These are phyloP conservation scores for Ceratina japonica DNA, from an alignment of 1,140 invertebrate species.

Conservation along the genomic window DNA sequence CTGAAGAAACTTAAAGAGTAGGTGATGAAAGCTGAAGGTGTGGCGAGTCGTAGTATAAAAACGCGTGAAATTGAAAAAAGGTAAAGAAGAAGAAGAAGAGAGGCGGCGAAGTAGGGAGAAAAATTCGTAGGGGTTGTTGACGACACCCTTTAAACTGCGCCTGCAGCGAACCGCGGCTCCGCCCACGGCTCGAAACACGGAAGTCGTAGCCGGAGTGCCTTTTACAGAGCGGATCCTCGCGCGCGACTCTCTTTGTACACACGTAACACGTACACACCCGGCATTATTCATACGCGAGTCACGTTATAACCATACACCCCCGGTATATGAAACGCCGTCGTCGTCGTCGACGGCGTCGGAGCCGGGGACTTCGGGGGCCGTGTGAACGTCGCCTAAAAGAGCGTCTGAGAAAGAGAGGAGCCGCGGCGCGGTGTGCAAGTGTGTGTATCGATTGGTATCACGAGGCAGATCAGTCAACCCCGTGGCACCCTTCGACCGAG, in stretches of 20 bases:
- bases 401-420: slow-evolving; percentile 29
- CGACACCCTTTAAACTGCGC: slow-evolving; percentile 22
- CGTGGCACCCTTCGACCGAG: slow-evolving; percentile 25
- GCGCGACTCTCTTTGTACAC: slow-evolving; percentile 41
- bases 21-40: no score
- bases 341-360: no score
- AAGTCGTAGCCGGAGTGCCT: slow-evolving; percentile 38
- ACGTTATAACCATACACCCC: slow-evolving; percentile 56
- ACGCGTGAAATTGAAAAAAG: no score
- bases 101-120: no score
- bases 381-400: slow-evolving; percentile 59
- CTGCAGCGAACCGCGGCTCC: not conserved
- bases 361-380: slow-evolving; percentile 11
- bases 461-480: slow-evolving; percentile 61
- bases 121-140: slow-evolving; percentile 31
- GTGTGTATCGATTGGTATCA: slow-evolving; percentile 64
- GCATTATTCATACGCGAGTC: slow-evolving; percentile 60
- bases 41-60: no score
- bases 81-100: no score
- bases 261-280: slow-evolving; percentile 45
- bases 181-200: slow-evolving; percentile 38
- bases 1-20: no score
- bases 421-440: no score
- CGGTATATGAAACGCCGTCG: not conserved
- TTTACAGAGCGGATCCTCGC: slow-evolving; percentile 41